Conservation (phyloP, 2,797 vertebrate genomes). For the Caiman crocodilus region DNA sequence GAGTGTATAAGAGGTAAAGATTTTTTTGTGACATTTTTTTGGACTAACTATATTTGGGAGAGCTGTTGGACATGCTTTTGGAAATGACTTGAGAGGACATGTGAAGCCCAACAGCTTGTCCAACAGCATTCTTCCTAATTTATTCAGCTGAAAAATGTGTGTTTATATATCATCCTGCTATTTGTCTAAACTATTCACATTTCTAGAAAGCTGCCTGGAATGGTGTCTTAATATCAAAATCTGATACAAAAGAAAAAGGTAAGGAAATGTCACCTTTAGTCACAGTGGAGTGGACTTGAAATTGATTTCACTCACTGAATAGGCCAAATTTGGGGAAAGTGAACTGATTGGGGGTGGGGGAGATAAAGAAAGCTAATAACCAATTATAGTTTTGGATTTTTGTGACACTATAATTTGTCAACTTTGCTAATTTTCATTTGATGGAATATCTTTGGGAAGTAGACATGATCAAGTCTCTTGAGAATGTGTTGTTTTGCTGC, state of each 20-base stretch:
- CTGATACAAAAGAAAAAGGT: background rate
- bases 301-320: background rate
- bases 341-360: background rate
- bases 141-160: too few relatives aligned
- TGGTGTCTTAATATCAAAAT: background rate
- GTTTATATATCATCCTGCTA: too few relatives aligned
- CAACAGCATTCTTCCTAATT: too few relatives aligned
- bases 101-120: too few relatives aligned
- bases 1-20: too few relatives aligned
- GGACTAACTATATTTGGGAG: too few relatives aligned
- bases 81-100: too few relatives aligned
- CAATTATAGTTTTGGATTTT: background rate
- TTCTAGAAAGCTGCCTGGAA: background rate
- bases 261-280: background rate
- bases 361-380: background rate
- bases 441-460: conserved; percentile 57
- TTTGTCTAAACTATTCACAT: background rate
- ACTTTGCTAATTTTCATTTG: conserved; percentile 22
- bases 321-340: too few relatives aligned
- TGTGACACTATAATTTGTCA: conserved; percentile 8
- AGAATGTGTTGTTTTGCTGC: conserved; percentile 19
- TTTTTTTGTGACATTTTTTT: too few relatives aligned
- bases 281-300: background rate
- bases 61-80: too few relatives aligned
- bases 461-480: conserved; percentile 39